phyloP scores from a whole-genome alignment of 2,888 invertebrate species.

The Stenotaenia linearis region DNA sequence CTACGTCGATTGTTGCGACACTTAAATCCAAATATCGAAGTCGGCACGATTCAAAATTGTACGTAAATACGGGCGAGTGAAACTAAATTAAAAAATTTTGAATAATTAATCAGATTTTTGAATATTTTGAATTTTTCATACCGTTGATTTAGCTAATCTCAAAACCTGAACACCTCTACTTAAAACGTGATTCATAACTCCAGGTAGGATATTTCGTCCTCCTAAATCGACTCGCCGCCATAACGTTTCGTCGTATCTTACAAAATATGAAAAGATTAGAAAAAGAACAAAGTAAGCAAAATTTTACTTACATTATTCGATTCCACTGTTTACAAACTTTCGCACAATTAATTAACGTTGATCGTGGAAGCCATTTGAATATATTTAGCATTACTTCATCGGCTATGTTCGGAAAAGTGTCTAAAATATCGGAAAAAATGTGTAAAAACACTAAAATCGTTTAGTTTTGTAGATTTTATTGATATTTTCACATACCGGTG shows the following conservation, averaged over 20 bases:
- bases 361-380: constrained; percentile 75
- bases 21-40: constrained; percentile 83
- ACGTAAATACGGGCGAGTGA: background rate
- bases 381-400: constrained; percentile 78
- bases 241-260: constrained; percentile 76
- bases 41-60: constrained; percentile 40
- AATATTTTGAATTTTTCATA: constrained; percentile 50
- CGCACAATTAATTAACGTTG: constrained; percentile 63
- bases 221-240: constrained; percentile 81
- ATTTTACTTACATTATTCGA: constrained; percentile 57
- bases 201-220: constrained; percentile 57
- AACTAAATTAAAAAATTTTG: background rate
- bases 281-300: too few relatives aligned
- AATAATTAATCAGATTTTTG: too few relatives aligned
- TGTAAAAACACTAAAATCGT: constrained; percentile 40
- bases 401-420: constrained; percentile 67
- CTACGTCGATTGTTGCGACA: constrained; percentile 62
- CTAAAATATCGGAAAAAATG: constrained; percentile 48
- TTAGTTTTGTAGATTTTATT: background rate
- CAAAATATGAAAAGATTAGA: too few relatives aligned
- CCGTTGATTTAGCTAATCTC: constrained; percentile 72
- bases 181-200: constrained; percentile 68
- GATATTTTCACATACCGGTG: background rate
- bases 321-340: constrained; percentile 71
- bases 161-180: constrained; percentile 69